These are phyloP conservation scores for Panorpa germanica DNA, from an alignment of 2,888 invertebrate genomes.

Conservation along the genomic window DNA sequence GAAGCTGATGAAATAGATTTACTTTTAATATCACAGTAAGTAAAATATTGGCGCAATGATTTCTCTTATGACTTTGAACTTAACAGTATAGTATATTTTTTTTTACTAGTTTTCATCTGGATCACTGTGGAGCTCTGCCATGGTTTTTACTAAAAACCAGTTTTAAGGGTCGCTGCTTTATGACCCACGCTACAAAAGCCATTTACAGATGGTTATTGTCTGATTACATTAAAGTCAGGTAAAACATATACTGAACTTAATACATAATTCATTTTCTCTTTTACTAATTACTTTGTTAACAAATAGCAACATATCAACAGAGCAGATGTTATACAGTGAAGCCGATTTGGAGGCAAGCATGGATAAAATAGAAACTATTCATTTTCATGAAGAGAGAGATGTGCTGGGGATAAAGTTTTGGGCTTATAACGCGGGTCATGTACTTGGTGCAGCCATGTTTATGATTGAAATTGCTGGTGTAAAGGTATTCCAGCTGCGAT, in stretches of 20 bases:
- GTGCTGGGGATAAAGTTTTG: constrained; percentile 93
- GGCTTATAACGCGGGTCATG: constrained; percentile 98
- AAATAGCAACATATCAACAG: constrained; percentile 93
- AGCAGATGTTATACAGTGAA: constrained; percentile 94
- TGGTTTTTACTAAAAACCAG: constrained; percentile 96
- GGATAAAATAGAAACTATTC: constrained; percentile 97
- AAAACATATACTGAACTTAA: constrained; percentile 14
- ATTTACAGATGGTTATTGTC: constrained; percentile 97
- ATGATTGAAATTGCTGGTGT: constrained; percentile 99
- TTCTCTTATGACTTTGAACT: too few species aligned
- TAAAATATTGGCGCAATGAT: constrained; percentile 11
- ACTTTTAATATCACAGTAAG: constrained; percentile 83
- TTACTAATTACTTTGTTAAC: constrained; percentile 14
- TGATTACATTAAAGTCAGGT: constrained; percentile 97
- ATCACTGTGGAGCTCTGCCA: constrained; percentile 94
- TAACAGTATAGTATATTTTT: too few species aligned
- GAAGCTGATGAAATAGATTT: constrained; percentile 96
- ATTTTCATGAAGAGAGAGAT: constrained; percentile 96
- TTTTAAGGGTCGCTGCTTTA: constrained; percentile 93
- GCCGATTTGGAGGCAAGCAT: constrained; percentile 93
- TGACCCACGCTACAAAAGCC: constrained; percentile 99
- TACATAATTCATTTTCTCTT: constrained; percentile 1
- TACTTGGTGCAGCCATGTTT: constrained; percentile 98
- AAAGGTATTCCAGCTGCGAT: constrained; percentile 30
- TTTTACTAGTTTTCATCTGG: constrained; percentile 76